phyloP scores from a whole-genome alignment of 2,113 vertebrate species.

The Vulpes ferrilata region DNA sequence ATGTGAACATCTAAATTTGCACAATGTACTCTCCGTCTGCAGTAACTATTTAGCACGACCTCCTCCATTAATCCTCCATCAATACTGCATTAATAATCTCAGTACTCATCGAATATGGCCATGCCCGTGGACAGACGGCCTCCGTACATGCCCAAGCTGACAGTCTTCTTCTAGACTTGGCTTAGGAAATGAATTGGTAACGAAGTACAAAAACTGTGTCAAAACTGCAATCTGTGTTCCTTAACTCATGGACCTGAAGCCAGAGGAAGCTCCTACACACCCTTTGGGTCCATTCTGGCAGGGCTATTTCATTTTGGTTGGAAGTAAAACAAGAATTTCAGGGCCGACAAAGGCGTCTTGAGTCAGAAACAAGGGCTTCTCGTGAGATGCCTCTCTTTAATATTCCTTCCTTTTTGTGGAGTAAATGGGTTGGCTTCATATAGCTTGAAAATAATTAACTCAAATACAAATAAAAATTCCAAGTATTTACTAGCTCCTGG shows the following conservation, averaged over 20 bases:
- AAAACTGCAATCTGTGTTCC: background rate
- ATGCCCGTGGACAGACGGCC: background rate
- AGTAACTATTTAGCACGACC: background rate
- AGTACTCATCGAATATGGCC: background rate
- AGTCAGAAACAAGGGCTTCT: background rate
- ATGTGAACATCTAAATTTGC: constrained; percentile 36
- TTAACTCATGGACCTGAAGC: background rate
- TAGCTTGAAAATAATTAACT: background rate
- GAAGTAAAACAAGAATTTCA: background rate
- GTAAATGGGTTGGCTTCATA: background rate
- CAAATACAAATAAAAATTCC: background rate
- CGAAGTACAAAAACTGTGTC: background rate
- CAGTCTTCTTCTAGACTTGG: background rate
- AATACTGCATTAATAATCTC: constrained; percentile 41
- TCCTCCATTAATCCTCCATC: constrained; percentile 18
- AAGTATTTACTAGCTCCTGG: too few relatives aligned
- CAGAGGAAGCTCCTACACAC: fast-evolving
- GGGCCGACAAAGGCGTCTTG: fast-evolving
- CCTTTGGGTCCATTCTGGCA: fast-evolving
- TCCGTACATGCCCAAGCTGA: background rate
- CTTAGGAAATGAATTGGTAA: background rate
- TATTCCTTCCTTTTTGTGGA: background rate
- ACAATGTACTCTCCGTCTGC: background rate
- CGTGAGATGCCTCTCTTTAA: fast-evolving
- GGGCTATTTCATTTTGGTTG: background rate